These are phyloP conservation scores for Ecliptopera silaceata DNA, from an alignment of 2,888 invertebrate species.

Conservation along the genomic window DNA sequence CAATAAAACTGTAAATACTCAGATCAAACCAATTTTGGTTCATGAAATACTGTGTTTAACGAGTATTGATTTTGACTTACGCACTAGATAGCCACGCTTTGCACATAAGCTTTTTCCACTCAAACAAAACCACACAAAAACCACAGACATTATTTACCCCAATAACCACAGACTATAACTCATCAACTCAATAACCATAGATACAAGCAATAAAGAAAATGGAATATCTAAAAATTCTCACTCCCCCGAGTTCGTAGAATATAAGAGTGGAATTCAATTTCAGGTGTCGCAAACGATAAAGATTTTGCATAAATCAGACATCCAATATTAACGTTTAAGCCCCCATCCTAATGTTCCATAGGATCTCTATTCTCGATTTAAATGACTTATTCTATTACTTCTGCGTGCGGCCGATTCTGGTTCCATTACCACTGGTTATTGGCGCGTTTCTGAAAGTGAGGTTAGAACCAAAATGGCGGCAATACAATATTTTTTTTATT, in stretches of 20 bases:
- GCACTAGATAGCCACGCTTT: too few species aligned
- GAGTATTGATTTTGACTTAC: too few species aligned
- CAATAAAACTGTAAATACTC: too few species aligned
- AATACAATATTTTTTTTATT: too few species aligned
- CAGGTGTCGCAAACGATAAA: constrained; percentile 75
- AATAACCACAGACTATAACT: constrained; percentile 11
- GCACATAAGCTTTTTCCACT: too few species aligned
- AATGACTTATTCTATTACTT: constrained; percentile 80
- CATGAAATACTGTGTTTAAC: too few species aligned
- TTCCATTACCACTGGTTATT: constrained; percentile 32
- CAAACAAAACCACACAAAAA: too few species aligned
- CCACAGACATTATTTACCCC: neutral
- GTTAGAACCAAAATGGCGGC: too few species aligned
- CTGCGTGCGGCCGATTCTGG: constrained; percentile 58
- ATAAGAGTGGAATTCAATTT: constrained; percentile 74
- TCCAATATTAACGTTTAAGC: constrained; percentile 78
- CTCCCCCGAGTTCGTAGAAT: constrained; percentile 46
- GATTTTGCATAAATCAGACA: constrained; percentile 81
- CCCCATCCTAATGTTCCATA: constrained; percentile 64
- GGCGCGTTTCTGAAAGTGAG: neutral
- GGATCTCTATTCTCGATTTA: constrained; percentile 79
- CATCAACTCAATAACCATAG: constrained; percentile 32
- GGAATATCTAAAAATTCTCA: constrained; percentile 39
- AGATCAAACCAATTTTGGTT: too few species aligned
- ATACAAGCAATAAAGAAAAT: constrained; percentile 42